A percentile compares a stretch with the other conserved stretches of the same genome.
These are phyloP conservation scores for Platorchestia sp. DNA, from an alignment of 1,140 invertebrate species.

Conservation along the genomic window DNA sequence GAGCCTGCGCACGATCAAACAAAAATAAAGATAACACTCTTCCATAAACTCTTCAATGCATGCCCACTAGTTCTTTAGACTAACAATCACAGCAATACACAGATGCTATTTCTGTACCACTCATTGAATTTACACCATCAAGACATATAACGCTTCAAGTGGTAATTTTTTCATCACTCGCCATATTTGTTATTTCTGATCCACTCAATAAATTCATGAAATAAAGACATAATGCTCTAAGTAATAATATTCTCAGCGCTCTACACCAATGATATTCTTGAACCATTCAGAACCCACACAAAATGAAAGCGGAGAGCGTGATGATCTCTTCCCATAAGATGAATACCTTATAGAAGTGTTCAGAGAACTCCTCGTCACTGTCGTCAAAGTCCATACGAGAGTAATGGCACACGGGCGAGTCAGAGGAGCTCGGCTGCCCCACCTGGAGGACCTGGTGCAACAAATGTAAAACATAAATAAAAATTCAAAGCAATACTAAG, in stretches of 20 bases:
- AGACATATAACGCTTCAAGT: too few relatives aligned
- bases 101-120: background rate
- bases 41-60: background rate
- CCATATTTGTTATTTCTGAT: background rate
- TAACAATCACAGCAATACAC: too few relatives aligned
- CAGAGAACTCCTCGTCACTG: conserved; percentile 5
- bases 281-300: too few relatives aligned
- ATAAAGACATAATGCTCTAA: background rate
- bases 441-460: background rate
- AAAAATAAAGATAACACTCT: background rate
- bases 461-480: too few relatives aligned
- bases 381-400: conserved; percentile 5
- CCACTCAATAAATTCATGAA: background rate
- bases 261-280: too few relatives aligned
- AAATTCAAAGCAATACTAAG: too few relatives aligned
- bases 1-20: background rate
- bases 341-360: background rate
- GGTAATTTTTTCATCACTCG: too few relatives aligned
- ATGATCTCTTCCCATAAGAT: too few relatives aligned
- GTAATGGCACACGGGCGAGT: background rate
- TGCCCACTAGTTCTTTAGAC: background rate
- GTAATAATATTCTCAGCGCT: background rate
- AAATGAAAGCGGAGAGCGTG: too few relatives aligned
- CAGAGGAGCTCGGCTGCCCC: background rate
- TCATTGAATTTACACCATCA: too few relatives aligned